A percentile compares a stretch with the other conserved stretches of the same genome.
Conservation (phyloP, 2,113 vertebrate genomes). For the Lampris megalopsis region DNA sequence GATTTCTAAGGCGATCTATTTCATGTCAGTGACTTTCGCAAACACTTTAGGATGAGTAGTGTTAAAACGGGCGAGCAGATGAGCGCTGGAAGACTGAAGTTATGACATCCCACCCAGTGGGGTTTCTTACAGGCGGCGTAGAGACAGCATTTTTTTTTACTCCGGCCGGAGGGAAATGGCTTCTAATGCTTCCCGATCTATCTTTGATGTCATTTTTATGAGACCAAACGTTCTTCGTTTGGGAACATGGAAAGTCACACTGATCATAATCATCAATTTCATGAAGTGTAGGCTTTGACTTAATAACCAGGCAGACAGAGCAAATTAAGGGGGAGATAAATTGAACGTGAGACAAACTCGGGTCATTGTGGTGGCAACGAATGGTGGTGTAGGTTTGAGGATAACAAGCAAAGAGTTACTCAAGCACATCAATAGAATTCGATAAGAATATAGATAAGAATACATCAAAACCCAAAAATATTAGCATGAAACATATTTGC, state of each 20-base stretch:
- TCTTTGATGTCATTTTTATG: conserved; percentile 5
- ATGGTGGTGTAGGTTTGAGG: neutral
- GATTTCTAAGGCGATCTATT: neutral
- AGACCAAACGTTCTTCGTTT: neutral
- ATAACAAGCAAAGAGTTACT: no score
- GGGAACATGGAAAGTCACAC: neutral
- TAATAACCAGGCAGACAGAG: neutral
- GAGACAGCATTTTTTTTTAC: conserved; percentile 46
- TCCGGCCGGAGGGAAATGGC: conserved; percentile 20
- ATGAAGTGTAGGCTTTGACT: neutral
- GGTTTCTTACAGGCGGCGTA: conserved; percentile 30
- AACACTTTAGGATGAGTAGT: conserved; percentile 16
- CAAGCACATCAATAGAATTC: no score
- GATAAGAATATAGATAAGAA: no score
- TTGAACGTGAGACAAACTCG: neutral
- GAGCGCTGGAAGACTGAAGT: conserved; percentile 61
- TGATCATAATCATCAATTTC: conserved; percentile 4
- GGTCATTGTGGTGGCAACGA: neutral
- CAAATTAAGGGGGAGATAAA: neutral
- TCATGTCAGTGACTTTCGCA: conserved; percentile 26
- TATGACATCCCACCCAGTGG: conserved; percentile 39
- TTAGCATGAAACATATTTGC: no score
- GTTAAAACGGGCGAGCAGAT: conserved; percentile 56
- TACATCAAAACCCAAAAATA: no score
- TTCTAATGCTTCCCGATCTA: conserved; percentile 14